These are phyloP conservation scores for Epistrophe grossulariae DNA, from an alignment of 2,888 invertebrate species.

Conservation along the genomic window DNA sequence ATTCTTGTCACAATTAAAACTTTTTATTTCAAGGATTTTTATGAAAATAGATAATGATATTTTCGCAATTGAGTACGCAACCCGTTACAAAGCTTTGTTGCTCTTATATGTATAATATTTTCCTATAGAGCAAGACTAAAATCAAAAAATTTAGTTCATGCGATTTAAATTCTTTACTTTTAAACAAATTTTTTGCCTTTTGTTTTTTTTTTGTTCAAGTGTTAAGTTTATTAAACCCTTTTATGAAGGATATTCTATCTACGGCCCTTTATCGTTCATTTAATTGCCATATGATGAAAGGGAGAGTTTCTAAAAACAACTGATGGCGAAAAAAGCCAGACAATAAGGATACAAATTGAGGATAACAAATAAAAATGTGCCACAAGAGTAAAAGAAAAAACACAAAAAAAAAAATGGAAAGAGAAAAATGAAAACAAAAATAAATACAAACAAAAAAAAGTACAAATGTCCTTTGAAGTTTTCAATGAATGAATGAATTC, in stretches of 20 bases:
- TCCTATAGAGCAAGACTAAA: too few species aligned
- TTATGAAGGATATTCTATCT: not conserved
- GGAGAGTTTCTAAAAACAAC: conserved; percentile 54
- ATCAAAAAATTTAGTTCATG: too few species aligned
- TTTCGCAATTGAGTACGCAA: too few species aligned
- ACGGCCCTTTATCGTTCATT: conserved; percentile 5
- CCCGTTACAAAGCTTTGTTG: too few species aligned
- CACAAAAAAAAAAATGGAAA: not conserved
- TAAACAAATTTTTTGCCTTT: too few species aligned
- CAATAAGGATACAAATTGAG: conserved; percentile 48
- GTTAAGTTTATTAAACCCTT: not conserved
- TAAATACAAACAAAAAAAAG: not conserved
- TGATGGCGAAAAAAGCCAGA: conserved; percentile 46
- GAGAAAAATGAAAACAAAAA: not conserved
- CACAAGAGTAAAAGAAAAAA: not conserved
- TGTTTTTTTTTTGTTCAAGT: too few species aligned
- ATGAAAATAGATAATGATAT: too few species aligned
- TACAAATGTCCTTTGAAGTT: conserved; percentile 39
- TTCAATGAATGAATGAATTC: conserved; percentile 44
- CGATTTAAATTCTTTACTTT: too few species aligned
- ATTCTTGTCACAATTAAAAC: too few species aligned
- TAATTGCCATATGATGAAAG: conserved; percentile 60
- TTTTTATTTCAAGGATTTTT: too few species aligned
- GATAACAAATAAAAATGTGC: conserved; percentile 29
- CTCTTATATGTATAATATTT: too few species aligned